phyloP scores from a whole-genome alignment of 2,797 vertebrate genomes.

The Chaetodon trifasciatus region DNA sequence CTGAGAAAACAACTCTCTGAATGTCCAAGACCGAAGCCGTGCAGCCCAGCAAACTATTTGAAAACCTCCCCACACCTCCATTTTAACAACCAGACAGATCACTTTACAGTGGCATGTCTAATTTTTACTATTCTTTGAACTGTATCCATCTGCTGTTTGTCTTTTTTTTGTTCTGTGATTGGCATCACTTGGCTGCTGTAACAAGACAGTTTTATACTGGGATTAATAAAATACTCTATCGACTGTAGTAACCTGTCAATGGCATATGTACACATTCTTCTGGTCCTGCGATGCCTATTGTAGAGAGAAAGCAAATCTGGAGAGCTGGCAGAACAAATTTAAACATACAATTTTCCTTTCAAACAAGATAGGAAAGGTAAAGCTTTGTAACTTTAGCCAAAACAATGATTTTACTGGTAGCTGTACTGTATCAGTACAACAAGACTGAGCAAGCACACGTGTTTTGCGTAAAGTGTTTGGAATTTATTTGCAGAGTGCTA shows the following conservation, averaged over 20 bases:
- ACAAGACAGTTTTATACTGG: background rate
- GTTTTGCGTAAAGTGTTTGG: conserved; percentile 21
- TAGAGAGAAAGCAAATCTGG: background rate
- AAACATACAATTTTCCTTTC: background rate
- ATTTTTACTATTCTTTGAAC: background rate
- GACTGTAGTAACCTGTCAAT: conserved; percentile 2
- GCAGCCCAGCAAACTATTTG: background rate
- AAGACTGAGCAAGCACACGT: background rate
- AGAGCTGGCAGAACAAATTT: background rate
- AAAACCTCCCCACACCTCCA: background rate
- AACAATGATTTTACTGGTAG: background rate
- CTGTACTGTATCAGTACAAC: background rate
- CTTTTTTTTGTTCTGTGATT: conserved; percentile 16
- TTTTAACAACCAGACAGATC: conserved; percentile 6
- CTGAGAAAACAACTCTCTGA: background rate
- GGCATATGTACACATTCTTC: background rate
- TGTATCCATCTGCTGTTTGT: background rate
- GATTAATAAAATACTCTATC: background rate
- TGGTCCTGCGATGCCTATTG: background rate
- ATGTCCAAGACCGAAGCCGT: background rate
- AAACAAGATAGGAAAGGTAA: background rate
- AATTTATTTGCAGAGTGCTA: conserved; percentile 3
- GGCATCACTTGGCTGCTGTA: background rate
- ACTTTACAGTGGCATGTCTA: background rate
- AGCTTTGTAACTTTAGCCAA: background rate